Evolutionary conservation across 2,113 vertebrate genomes (phyloP).

Genomic region (Dryoscopus gambensis): DNA sequence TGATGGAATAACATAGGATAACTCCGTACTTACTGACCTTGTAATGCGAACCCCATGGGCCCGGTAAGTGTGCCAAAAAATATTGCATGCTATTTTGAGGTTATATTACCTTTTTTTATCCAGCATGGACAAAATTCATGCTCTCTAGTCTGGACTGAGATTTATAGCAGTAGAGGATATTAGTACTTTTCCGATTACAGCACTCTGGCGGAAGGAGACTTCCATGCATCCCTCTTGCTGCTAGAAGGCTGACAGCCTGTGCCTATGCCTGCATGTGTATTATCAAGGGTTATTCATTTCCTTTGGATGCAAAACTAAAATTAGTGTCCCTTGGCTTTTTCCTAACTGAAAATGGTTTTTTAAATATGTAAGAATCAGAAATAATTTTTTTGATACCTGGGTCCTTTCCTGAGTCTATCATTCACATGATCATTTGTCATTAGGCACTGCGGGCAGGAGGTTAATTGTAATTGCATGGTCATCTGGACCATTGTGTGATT

Average conservation of each 20-base stretch:
- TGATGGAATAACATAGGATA: neutral
- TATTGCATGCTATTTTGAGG: neutral
- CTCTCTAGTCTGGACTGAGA: neutral
- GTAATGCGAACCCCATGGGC: neutral
- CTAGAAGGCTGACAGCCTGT: neutral
- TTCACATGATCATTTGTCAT: slow-evolving; percentile 63
- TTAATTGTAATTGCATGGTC: slow-evolving; percentile 77
- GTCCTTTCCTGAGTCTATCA: slow-evolving; percentile 16
- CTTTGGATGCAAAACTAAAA: neutral
- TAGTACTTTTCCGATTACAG: neutral
- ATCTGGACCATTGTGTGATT: slow-evolving; percentile 64
- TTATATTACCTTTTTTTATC: neutral
- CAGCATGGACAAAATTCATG: neutral
- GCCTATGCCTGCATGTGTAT: neutral
- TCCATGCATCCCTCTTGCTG: neutral
- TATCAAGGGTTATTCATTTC: neutral
- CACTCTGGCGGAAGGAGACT: neutral
- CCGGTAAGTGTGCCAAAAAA: neutral
- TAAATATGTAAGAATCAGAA: slow-evolving; percentile 17
- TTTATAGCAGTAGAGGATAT: neutral
- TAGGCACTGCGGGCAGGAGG: slow-evolving; percentile 60
- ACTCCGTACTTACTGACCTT: neutral
- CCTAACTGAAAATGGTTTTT: slow-evolving; percentile 38
- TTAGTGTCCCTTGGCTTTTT: slow-evolving; percentile 3
- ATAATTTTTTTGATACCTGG: neutral